phyloP scores from a whole-genome alignment of 2,888 invertebrate genomes.

The Peribatodes rhomboidaria region DNA sequence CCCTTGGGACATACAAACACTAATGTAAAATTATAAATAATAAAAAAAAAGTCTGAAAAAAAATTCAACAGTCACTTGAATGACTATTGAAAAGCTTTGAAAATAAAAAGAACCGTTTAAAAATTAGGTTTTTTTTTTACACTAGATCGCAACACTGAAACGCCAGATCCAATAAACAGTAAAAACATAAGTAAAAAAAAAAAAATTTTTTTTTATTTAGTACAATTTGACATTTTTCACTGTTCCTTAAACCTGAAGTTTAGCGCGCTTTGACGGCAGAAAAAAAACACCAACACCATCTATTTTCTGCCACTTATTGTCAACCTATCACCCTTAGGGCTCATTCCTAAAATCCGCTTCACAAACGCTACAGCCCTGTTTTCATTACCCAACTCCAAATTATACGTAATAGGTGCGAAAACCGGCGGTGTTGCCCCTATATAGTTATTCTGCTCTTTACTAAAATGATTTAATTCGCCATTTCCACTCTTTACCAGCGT shows the following conservation, averaged over 20 bases:
- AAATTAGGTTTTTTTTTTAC: no score
- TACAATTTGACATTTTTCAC: no score
- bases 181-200: no score
- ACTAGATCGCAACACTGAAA: no score
- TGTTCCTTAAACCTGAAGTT: no score
- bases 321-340: constrained; percentile 62
- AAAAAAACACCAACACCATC: constrained; percentile 16
- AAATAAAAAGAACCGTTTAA: no score
- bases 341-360: constrained; percentile 65
- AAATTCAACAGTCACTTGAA: no score
- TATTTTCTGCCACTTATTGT: constrained; percentile 60
- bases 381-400: constrained; percentile 65
- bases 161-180: no score
- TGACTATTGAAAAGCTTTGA: no score
- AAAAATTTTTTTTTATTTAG: no score
- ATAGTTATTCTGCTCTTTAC: constrained; percentile 69
- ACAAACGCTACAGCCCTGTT: constrained; percentile 59
- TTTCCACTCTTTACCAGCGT: constrained; percentile 69
- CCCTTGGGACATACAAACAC: constrained; percentile 72
- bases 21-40: not conserved
- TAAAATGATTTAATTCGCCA: constrained; percentile 66
- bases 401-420: constrained; percentile 57
- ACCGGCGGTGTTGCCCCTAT: constrained; percentile 61
- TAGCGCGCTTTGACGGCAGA: no score
- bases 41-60: not conserved